Evolutionary conservation across 2,888 invertebrate species (phyloP), one percentile per base, ranked within the genome.

Genomic region (Dione vanillae): DNA sequence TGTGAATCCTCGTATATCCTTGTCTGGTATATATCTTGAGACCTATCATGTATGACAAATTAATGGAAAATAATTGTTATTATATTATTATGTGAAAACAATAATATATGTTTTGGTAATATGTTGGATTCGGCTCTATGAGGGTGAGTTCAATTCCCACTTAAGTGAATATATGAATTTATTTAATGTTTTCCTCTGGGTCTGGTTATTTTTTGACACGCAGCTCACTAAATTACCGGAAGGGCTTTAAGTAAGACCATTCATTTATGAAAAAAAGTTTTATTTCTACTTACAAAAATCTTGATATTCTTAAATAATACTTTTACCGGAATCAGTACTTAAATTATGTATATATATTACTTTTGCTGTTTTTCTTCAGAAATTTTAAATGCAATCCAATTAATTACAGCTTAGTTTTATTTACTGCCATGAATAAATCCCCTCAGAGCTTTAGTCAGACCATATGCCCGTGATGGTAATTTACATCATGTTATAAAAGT

Each of bases 381-480:
- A 59, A 20, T 19, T 41, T 6, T 41, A 41, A 43, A 43, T 61
- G 6, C 14, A 45, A 61, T 45, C n/a, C 9, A n/a, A 27, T 35
- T 61, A 56, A 40, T 54, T 56, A 27, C 27, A 27, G 27, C n/a
- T 45, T 45, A n/a, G 10, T 43, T 59, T n/a, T 43, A 43, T 59
- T 59, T n/a, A 45, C 37, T 2, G 9, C 27, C n/a, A 45, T 61
- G 45, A 20, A 61, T 35, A n/a, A 20, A 35, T 43, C 45, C 61
- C 61, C 45, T 61, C 45, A 16, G 2, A 35, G 45, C 35, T 27
- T 6, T 68, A 70, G 41, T 65, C 11, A 16, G 37, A 27, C 40
- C 68, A 75, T 66, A 49, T 73, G 71, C 59, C 68, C 51, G 47
- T 70, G 72, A 59, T 66, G 68, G 66, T 65, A 64, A 65, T 45